Evolutionary conservation across 2,113 vertebrate species (phyloP), one percentile per base, ranked within the genome.

Genomic region (Micromys minutus): DNA sequence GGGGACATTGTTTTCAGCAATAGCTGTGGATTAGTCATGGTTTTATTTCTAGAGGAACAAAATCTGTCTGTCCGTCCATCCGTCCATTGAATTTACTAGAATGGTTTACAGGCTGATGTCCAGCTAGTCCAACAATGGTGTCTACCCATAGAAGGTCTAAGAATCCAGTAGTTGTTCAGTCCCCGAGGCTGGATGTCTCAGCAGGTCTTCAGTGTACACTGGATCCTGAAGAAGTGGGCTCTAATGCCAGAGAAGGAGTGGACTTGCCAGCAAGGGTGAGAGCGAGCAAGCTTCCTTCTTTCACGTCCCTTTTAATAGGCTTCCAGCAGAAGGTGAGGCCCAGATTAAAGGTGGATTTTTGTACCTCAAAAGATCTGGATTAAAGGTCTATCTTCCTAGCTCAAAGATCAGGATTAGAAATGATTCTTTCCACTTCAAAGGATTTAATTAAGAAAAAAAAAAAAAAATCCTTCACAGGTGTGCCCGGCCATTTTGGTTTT

Each of bases 1-100:
- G 15, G 50, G 9, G 50, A n/a, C 7, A 8, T 31, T 29, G n/a
- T 39, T 50, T 88, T 39, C 34, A 72, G 97, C 98, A 97, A 96
- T 92, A 85, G 95, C 29, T 67, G 1, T 29, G 24, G 13, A n/a
- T 59, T 81, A 81, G 36, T 59, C n/a, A 39, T 57, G 55, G 79
- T 59, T 81, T n/a, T 67, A 67, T 67, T 34, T 81, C 55, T 81
- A 81, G 11, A 81, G 55, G 55, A 81, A 39, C 79, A 39, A n/a
- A 81, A 61, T 72, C 71, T 22, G 8, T 71, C 34, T n/a, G n/a
- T 36, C 69, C 7, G 17, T 8, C 36, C 17, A 39, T 11, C 71
- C 21, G 24, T 42, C n/a, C 10, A 42, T 74, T 26, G 16, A 24
- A 31, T 61, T 83, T 61, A 61, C 42, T 83, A 61, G 80, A 83